Evolutionary conservation across 2,113 vertebrate genomes (phyloP), one percentile per base, ranked within the genome.

Genomic region (Catharus bicknelli): DNA sequence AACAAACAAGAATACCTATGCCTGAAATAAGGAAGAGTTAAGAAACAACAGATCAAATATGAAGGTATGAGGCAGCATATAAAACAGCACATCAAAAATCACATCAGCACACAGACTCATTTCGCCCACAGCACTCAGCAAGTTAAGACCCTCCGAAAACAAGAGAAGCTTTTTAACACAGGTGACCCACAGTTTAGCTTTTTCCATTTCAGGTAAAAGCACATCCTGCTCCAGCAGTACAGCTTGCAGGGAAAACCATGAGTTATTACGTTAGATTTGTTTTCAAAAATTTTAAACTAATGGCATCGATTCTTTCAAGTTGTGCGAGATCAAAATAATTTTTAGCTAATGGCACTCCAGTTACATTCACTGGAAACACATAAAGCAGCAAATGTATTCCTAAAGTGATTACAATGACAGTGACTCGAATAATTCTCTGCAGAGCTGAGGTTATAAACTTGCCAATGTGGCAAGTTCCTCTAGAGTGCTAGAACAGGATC

Each of bases 381-480:
- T 32, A 88, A 40, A 8, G 7, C 6, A 1, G 27, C 50, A 88
- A 89, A 90, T 69, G 59, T 45, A 84, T 74, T 91, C 75, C 42
- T 90, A 53, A 92, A 90, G 23, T 59, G 48, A 83, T 90, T 58
- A 63, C 69, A 93, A 7, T 67, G 80, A 85, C 68, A 76, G 64
- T 2, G 25, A 83, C 81, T 74, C 2, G 0, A 81, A 45, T 30
- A 79, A 75, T 66, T 67, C 25, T 94, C 74, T 74, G 70, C 50
- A 75, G 23, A 90, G 55, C 42, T 88, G 40, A 25, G 63, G 50
- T 79, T 87, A 55, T 40, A 78, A 73, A 90, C 34, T 36, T 0
- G 0, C 16, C 13, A 17, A 32, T 2, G 14, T 29, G 32, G 14
- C 0, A 1, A 50, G 9, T 47, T 62, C 13, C 26, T 45, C 23